Evolutionary conservation across 2,888 invertebrate genomes (phyloP).

Genomic region (Rhagophthalmus giganteus): DNA sequence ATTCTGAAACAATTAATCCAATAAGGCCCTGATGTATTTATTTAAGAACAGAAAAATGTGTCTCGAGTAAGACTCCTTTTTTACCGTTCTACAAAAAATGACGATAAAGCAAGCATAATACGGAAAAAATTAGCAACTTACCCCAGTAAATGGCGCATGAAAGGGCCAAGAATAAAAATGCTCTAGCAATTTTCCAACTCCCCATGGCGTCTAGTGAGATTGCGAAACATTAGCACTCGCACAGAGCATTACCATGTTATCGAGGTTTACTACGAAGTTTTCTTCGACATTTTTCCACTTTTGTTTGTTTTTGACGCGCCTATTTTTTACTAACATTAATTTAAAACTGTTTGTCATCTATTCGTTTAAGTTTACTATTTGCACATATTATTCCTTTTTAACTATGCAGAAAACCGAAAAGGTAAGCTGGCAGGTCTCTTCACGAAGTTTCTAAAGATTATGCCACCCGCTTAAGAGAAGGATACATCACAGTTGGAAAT

Average conservation of each 20-base stretch:
- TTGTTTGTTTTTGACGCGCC: constrained; percentile 18
- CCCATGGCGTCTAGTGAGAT: constrained; percentile 40
- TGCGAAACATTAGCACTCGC: constrained; percentile 34
- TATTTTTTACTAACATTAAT: constrained; percentile 20
- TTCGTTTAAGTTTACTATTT: neutral
- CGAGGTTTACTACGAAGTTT: constrained; percentile 22
- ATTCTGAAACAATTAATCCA: constrained; percentile 6
- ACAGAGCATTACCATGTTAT: constrained; percentile 33
- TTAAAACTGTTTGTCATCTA: no score
- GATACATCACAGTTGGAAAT: constrained; percentile 16
- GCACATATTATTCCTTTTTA: constrained; percentile 8
- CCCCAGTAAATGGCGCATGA: constrained; percentile 43
- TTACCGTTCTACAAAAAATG: constrained; percentile 2
- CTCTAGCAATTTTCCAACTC: constrained; percentile 36
- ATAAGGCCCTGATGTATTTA: neutral
- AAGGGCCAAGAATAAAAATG: constrained; percentile 42
- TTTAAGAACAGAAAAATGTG: neutral
- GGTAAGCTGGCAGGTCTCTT: constrained; percentile 1
- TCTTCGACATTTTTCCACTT: constrained; percentile 27
- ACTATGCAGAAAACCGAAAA: neutral
- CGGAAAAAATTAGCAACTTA: constrained; percentile 34
- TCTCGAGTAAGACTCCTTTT: neutral
- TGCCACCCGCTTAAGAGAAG: constrained; percentile 2
- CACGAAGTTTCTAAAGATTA: constrained; percentile 7
- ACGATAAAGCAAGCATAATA: neutral